phyloP scores from a whole-genome alignment of 2,113 vertebrate genomes.

The Nanorana parkeri region DNA sequence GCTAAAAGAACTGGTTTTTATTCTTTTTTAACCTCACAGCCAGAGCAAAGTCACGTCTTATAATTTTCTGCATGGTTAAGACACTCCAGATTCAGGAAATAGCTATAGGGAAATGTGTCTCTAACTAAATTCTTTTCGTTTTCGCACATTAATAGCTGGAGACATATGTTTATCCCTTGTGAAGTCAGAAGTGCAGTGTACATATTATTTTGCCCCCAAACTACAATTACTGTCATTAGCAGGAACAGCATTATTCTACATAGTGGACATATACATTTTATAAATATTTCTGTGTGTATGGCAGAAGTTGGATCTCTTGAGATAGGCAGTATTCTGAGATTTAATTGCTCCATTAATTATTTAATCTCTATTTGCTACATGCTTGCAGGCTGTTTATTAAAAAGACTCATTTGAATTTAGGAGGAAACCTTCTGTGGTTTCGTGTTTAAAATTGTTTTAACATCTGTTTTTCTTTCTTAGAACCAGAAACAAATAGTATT shows the following conservation, averaged over 20 bases:
- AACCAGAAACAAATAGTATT: too few species aligned
- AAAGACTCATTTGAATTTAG: conserved; percentile 24
- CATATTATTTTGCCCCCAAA: conserved; percentile 41
- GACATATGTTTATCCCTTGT: conserved; percentile 41
- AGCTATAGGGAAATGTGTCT: conserved; percentile 40
- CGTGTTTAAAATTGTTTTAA: conserved; percentile 2
- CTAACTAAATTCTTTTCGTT: conserved; percentile 17
- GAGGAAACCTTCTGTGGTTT: conserved; percentile 2
- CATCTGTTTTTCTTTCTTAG: background rate
- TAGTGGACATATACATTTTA: conserved; percentile 19
- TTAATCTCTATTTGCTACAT: conserved; percentile 30
- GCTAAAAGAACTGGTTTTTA: background rate
- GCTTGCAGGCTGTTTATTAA: conserved; percentile 41
- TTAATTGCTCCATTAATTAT: conserved; percentile 52
- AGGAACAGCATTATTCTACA: background rate
- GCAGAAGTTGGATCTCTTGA: conserved; percentile 34
- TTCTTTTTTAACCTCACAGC: background rate
- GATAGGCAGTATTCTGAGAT: conserved; percentile 35
- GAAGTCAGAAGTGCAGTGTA: conserved; percentile 13
- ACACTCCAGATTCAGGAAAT: conserved; percentile 12
- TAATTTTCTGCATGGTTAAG: conserved; percentile 18
- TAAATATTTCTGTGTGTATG: background rate
- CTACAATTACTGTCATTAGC: conserved; percentile 49
- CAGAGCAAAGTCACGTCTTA: background rate
- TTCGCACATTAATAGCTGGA: conserved; percentile 41